Conservation (phyloP, 2,113 vertebrate species). For the Amia ocellicauda region DNA sequence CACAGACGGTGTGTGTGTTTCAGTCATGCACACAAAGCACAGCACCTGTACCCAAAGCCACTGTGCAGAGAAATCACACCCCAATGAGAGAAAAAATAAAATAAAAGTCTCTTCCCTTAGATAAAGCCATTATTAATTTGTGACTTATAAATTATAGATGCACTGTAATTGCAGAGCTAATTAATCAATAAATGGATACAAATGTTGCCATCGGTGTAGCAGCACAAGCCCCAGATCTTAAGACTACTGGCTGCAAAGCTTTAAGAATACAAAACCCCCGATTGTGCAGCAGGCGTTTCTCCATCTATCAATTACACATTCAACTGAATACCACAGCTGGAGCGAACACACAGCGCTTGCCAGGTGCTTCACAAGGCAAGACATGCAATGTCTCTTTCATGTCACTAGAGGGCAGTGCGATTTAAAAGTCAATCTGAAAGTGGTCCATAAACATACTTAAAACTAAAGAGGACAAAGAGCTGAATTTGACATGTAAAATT, state of each 20-base stretch:
- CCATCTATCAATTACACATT: not conserved
- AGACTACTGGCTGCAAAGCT: not conserved
- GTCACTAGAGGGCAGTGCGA: not conserved
- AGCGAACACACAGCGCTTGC: not conserved
- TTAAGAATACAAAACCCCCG: not conserved
- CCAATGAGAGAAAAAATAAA: too few species aligned
- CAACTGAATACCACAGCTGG: not conserved
- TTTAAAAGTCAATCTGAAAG: not conserved
- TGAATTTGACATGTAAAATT: too few species aligned
- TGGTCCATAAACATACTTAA: not conserved
- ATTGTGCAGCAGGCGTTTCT: not conserved
- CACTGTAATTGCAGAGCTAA: not conserved
- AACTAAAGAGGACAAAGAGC: too few species aligned
- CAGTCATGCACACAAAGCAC: too few species aligned
- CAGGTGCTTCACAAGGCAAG: not conserved
- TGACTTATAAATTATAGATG: too few species aligned
- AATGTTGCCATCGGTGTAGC: not conserved
- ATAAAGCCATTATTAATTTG: too few species aligned
- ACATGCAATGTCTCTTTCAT: not conserved
- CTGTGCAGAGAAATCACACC: too few species aligned
- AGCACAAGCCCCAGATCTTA: not conserved
- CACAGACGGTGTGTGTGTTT: too few species aligned
- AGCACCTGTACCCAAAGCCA: too few species aligned
- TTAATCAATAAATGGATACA: conserved; percentile 7
- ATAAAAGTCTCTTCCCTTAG: too few species aligned